Conservation (phyloP, 1,140 invertebrate species). For the Pissodes strobi region DNA sequence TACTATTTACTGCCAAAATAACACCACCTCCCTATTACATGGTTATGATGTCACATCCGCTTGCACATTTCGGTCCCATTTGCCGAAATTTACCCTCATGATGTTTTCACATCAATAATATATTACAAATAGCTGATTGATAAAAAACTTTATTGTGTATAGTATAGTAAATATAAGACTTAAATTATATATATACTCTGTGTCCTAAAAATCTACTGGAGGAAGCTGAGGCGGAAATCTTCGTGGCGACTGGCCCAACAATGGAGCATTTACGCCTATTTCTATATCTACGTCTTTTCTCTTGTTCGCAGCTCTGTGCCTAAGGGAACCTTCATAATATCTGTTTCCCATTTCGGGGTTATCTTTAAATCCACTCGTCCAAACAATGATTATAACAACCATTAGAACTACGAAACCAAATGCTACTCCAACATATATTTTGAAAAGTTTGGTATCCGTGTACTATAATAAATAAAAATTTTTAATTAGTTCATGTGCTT, state of each 20-base stretch:
- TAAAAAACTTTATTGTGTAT: constrained; percentile 2
- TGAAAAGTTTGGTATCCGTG: constrained; percentile 40
- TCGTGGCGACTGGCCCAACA: constrained; percentile 16
- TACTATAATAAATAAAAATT: constrained; percentile 35
- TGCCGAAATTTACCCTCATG: no score
- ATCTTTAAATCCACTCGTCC: constrained; percentile 27
- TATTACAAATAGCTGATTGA: no score
- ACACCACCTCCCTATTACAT: no score
- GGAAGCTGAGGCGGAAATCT: constrained; percentile 38
- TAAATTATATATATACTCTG: background rate
- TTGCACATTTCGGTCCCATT: no score
- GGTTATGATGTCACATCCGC: no score
- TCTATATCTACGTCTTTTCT: constrained; percentile 33
- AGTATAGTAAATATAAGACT: background rate
- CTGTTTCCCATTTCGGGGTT: background rate
- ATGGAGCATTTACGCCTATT: constrained; percentile 16
- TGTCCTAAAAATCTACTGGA: constrained; percentile 43
- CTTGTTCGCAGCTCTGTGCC: constrained; percentile 16
- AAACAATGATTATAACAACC: constrained; percentile 37
- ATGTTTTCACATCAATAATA: no score
- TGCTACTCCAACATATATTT: constrained; percentile 42
- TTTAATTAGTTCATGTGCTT: no score
- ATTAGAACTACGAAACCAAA: constrained; percentile 37
- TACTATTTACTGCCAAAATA: no score
- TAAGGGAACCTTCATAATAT: constrained; percentile 22